Base-by-base conservation (phyloP, 1,140 invertebrate species). In the Drosophila truncata region DNA sequence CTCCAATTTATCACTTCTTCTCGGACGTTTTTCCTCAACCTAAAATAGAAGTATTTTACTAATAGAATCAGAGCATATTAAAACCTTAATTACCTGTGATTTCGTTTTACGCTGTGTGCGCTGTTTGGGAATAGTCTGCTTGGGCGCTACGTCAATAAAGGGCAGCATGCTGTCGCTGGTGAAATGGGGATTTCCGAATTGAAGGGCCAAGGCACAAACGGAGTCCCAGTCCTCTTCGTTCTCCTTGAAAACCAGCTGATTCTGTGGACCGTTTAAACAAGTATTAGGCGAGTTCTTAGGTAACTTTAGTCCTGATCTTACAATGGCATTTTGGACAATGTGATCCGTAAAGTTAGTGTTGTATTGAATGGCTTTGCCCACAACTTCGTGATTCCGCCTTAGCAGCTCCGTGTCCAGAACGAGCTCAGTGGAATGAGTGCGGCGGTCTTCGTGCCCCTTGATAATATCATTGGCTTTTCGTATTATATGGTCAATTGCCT, bases 151-250 rank as follows among this genome's bases (percentile, higher is more conserved):
- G 64, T 84, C 85, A n/a, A 87, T 84, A 29, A 88, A 87, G 3
- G 83, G 80, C 5, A 87, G 25, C 84, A 87, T 80, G n/a, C 80
- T 73, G 37, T 87, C 64, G 35, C 46, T 87, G 18, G 83, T 80
- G 27, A 58, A 88, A 7, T 63, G 49, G 3, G 72, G 35, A 10
- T 10, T 37, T n/a, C 71, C 80, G 25, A 60, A 46, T 10, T 52
- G 60, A 23, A 87, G 63, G 2, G 72, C 84, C n/a, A 84, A 64
- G 2, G 39, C 42, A 54, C 80, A 88, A 0, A 87, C 11, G 9
- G 57, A 46, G 35, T 87, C 69, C 83, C 83, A 87, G 39, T 87
- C 49, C 11, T 87, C 84, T 6, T 44, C 25, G 10, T 44, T 39
- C 11, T 87, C 84, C 47, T 83, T 73, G 7, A 77, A 77, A 23